These are phyloP conservation scores for Drosophila heteroneura DNA, from an alignment of 2,888 invertebrate species.

Conservation along the genomic window DNA sequence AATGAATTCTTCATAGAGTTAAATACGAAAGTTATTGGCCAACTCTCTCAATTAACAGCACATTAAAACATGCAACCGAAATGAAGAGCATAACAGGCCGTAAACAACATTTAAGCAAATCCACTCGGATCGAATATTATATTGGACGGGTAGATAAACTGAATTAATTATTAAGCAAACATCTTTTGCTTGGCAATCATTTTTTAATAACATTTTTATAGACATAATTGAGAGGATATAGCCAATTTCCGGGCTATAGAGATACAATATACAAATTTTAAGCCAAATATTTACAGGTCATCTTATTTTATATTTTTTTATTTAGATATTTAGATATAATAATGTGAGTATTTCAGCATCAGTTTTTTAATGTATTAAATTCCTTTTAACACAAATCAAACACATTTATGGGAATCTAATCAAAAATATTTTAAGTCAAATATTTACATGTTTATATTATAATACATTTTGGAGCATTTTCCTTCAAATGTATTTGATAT, in stretches of 20 bases:
- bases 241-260: background rate
- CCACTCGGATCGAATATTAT: background rate
- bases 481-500: background rate
- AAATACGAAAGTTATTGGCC: conserved; percentile 44
- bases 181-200: background rate
- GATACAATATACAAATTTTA: background rate
- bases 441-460: background rate
- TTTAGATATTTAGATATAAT: background rate
- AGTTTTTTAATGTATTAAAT: background rate
- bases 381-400: background rate
- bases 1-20: conserved; percentile 71
- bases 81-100: background rate
- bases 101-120: background rate
- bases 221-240: background rate
- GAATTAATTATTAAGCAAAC: background rate
- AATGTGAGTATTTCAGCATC: background rate
- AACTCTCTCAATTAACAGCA: conserved; percentile 43
- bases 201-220: background rate
- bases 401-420: background rate
- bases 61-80: conserved; percentile 30
- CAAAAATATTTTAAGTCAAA: background rate
- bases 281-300: background rate
- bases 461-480: background rate
- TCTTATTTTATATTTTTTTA: background rate
- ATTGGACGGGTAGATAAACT: background rate